Evolutionary conservation across 1,140 invertebrate species (phyloP), one percentile per base, ranked within the genome.

Genomic region (Lordiphosa mommai): DNA sequence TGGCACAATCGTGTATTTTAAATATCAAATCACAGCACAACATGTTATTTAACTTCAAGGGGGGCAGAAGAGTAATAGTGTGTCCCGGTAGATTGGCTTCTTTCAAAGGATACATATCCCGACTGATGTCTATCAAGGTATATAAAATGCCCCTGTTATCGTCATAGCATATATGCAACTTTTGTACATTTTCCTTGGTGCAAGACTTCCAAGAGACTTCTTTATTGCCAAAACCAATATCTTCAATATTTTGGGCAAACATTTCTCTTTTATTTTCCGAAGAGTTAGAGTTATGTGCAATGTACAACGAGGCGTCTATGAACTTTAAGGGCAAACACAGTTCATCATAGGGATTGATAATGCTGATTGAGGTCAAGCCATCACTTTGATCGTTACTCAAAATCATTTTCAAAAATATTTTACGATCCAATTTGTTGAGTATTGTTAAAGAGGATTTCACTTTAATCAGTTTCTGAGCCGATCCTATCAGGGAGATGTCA

Each of bases 401-500:
- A 46, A 93, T 92, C 63, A 94, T 89, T 79, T 93, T 93, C 0
- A 94, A 88, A 74, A 96, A 94, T 7, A 97, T 91, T 0, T 92
- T 74, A 53, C 94, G 92, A 41, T 92, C 91, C 55, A 97, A 87
- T 70, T 92, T 91, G 90, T 99, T 99, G 4, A 92, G 89, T 1
- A 99, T 89, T 49, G 93, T 92, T 36, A 99, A 90, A 29, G 97
- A 96, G 14, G 97, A 99, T 50, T 97, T 92, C 2, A 99, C 93
- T n/a, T 95, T 96, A n/a, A 99, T 95, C 50, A 99, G 90, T 90
- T 99, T 99, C 57, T 95, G 92, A 0, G 98, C 97, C 29, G 95
- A 97, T 0, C 97, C 97, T 89, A 98, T 96, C 49, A 99, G 90
- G 2, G 94, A 93, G 0, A 99, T 95, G 69, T 95, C 95, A 86